Evolutionary conservation across 2,797 vertebrate species (phyloP), one percentile per base, ranked within the genome.

Genomic region (Erpetoichthys calabaricus): DNA sequence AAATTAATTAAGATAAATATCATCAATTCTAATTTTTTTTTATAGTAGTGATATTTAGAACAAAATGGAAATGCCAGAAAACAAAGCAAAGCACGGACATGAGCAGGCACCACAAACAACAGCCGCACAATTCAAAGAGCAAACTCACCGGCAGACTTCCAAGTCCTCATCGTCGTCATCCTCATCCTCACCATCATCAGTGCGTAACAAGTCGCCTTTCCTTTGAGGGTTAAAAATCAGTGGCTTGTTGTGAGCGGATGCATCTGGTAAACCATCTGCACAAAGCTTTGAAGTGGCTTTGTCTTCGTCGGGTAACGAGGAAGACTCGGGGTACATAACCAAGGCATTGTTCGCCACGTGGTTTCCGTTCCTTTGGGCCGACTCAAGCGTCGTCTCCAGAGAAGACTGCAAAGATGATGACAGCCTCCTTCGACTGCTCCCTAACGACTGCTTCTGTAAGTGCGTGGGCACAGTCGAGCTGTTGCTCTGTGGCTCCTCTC

Each of bases 71-170:
- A 25, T 25, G 25, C 25, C 25, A 25, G 25, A 25, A 25, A 25
- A 25, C 25, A 25, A 25, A 25, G 25, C 25, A 25, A 25, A 25
- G 25, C 25, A 25, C n/a, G n/a, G n/a, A n/a, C n/a, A n/a, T n/a
- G n/a, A n/a, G n/a, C n/a, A n/a, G n/a, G n/a, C n/a, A n/a, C n/a
- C n/a, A n/a, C 25, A 25, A 25, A 25, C 25, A 25, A 25, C 25
- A 25, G 25, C 25, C 25, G 25, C 25, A 25, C 25, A 25, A 25
- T 25, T 25, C 25, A 25, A 25, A 25, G 25, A 25, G 25, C 25
- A 25, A 64, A 90, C 93, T 91, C 68, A 98, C 92, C 92, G 95
- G 92, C 92, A 98, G 51, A 84, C 76, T 73, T 92, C 87, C 70
- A 82, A 68, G 70, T 94, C 85, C 68, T 93, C 90, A 61, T 87